Base-by-base conservation (phyloP, 2,113 vertebrate species). In the Nymphicus hollandicus region DNA sequence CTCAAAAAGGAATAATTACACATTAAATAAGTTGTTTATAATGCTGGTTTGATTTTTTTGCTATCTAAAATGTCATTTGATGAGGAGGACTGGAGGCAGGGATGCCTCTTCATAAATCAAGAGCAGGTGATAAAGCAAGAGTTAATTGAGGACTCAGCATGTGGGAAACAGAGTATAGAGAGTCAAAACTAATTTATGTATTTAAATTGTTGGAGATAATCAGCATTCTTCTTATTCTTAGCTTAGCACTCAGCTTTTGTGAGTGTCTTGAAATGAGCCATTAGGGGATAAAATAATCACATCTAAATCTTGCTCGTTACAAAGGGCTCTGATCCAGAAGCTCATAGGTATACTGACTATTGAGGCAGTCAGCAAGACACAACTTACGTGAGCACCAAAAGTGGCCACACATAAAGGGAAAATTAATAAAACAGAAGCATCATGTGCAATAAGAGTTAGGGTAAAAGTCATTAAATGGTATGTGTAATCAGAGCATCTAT, bases 141-240 rank as follows among this genome's bases (percentile, higher is more conserved):
- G 47, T 93, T 97, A 97, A 95, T 74, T 50, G 95, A 96, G 47
- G 86, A 47, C 86, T 94, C 61, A 58, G 52, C 39, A 46, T 41
- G 77, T 55, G 39, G 61, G 53, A 49, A 93, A 88, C 53, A 93
- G 83, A 22, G 82, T 91, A 84, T 60, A 94, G 56, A 76, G 28
- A 89, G 70, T 55, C 89, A 76, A 53, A 65, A 81, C 50, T 71
- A 86, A 86, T 86, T 91, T 71, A 76, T 37, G 77, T 89, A 41
- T 86, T 93, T 84, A 78, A 94, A 95, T 94, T 95, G 61, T 53
- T 85, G 61, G 44, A 93, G 89, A 92, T 86, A 96, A 95, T 91
- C 47, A 37, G 27, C 25, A 4, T 70, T 2, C 1, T 64, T 91
- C 50, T 73, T 91, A 43, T 79, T 74, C 22, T 76, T 88, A 43